These are phyloP conservation scores for Macroglossus sobrinus DNA, from an alignment of 2,113 vertebrate genomes.

Conservation along the genomic window DNA sequence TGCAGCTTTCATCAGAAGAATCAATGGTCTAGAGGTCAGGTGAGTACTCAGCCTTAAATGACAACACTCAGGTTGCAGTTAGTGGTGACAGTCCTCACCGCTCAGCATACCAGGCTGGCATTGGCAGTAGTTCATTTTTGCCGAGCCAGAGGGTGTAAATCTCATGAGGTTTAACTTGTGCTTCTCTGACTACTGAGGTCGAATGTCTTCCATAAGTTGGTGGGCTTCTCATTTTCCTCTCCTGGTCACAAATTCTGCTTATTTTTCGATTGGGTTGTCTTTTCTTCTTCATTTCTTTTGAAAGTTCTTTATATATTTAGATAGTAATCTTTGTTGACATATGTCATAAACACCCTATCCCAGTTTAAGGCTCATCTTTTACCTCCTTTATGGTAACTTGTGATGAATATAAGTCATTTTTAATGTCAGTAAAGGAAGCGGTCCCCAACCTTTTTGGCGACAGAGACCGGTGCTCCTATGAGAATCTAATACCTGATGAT, in stretches of 20 bases:
- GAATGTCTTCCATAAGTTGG: not conserved
- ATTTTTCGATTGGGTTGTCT: not conserved
- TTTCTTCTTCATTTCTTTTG: not conserved
- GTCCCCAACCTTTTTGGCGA: too few species aligned
- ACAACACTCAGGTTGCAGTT: too few species aligned
- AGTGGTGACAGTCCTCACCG: not conserved
- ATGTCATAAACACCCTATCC: not conserved
- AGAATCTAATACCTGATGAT: too few species aligned
- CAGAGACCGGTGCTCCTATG: too few species aligned
- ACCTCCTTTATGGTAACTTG: not conserved
- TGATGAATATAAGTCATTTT: not conserved
- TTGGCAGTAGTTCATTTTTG: not conserved
- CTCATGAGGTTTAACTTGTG: not conserved
- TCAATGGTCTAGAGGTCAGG: not conserved
- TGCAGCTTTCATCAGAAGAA: not conserved
- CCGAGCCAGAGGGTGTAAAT: not conserved
- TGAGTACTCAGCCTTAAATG: not conserved
- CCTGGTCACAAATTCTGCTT: not conserved
- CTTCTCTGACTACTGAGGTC: not conserved
- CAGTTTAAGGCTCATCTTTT: not conserved
- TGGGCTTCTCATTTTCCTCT: not conserved
- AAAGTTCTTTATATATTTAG: not conserved
- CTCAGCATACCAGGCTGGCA: not conserved
- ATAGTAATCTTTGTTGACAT: not conserved
- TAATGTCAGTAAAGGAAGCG: not conserved